These are phyloP conservation scores for Parascotia fuliginaria DNA, from an alignment of 2,888 invertebrate species.

Conservation along the genomic window DNA sequence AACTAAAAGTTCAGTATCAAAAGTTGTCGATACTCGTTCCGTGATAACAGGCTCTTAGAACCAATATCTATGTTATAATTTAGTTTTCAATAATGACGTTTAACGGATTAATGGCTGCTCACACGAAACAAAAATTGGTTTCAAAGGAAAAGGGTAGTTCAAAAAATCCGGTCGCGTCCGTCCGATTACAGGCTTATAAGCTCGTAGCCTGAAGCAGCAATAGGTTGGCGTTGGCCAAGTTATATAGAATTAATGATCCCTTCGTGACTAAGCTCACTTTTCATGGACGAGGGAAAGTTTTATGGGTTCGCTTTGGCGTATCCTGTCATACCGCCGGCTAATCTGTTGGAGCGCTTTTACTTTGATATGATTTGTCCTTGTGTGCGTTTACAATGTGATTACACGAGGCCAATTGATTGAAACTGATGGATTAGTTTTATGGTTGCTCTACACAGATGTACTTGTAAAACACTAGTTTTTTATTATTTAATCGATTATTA, in stretches of 20 bases:
- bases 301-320: conserved; percentile 62
- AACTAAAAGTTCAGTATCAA: conserved; percentile 23
- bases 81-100: conserved; percentile 44
- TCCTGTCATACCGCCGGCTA: conserved; percentile 54
- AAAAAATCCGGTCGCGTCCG: conserved; percentile 62
- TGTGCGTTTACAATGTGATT: conserved; percentile 21
- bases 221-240: conserved; percentile 49
- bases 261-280: conserved; percentile 80
- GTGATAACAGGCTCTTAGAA: conserved; percentile 25
- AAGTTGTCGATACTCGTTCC: conserved; percentile 15
- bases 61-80: conserved; percentile 21
- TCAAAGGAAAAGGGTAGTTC: conserved; percentile 27
- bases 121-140: conserved; percentile 40
- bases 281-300: conserved; percentile 72
- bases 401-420: conserved; percentile 44
- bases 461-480: conserved; percentile 21
- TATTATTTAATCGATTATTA: conserved; percentile 29
- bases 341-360: conserved; percentile 56
- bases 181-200: conserved; percentile 59
- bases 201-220: conserved; percentile 22
- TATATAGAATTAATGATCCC: conserved; percentile 66
- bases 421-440: conserved; percentile 51
- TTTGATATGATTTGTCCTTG: conserved; percentile 44
- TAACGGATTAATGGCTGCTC: conserved; percentile 45
- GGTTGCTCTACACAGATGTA: conserved; percentile 17